Evolutionary conservation across 2,888 invertebrate species (phyloP).

Genomic region (Nomada fucata): DNA sequence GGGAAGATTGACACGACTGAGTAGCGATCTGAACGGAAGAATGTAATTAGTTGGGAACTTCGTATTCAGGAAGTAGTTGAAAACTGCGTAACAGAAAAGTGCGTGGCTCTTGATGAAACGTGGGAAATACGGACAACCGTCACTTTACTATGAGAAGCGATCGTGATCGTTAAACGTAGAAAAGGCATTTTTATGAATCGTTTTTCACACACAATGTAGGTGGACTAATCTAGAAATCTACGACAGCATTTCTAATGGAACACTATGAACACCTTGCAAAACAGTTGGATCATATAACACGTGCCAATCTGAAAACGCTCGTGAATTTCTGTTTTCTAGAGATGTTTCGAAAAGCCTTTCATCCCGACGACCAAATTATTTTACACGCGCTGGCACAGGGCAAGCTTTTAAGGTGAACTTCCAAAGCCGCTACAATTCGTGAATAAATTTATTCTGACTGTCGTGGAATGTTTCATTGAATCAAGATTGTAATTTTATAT

Average conservation of each 20-base stretch:
- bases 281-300: slow-evolving; percentile 23
- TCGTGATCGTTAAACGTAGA: slow-evolving; percentile 56
- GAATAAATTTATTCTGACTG: too few relatives aligned
- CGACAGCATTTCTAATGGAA: slow-evolving; percentile 31
- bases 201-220: slow-evolving; percentile 43
- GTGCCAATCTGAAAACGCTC: background rate
- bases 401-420: too few relatives aligned
- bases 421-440: too few relatives aligned
- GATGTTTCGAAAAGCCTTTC: too few relatives aligned
- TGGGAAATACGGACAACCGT: slow-evolving; percentile 61
- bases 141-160: slow-evolving; percentile 55
- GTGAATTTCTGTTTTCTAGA: background rate
- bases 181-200: slow-evolving; percentile 34
- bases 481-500: too few relatives aligned
- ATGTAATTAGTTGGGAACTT: slow-evolving; percentile 59
- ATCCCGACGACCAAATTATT: too few relatives aligned
- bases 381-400: too few relatives aligned
- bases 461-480: too few relatives aligned
- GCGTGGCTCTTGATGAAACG: slow-evolving; percentile 49
- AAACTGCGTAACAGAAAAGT: slow-evolving; percentile 52
- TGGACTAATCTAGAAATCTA: slow-evolving; percentile 26
- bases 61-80: slow-evolving; percentile 47
- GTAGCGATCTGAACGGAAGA: slow-evolving; percentile 46
- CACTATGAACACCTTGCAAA: slow-evolving; percentile 26
- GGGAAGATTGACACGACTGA: slow-evolving; percentile 51